Percentiles rank a stretch among this genome's conserved stretches.
These are phyloP conservation scores for Pogonocherus hispidulus DNA, from an alignment of 2,888 invertebrate genomes.

Conservation along the genomic window DNA sequence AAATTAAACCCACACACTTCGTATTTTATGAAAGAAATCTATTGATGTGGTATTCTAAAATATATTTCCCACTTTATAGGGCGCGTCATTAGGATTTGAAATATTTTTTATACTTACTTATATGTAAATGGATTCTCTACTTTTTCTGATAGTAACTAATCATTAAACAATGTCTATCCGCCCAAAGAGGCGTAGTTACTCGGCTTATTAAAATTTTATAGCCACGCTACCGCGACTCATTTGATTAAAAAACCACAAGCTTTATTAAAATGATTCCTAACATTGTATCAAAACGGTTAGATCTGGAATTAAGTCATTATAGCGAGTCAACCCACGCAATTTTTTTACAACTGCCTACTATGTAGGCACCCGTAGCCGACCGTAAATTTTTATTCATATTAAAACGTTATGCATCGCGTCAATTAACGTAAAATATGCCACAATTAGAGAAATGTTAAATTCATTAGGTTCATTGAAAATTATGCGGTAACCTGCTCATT, in stretches of 20 bases:
- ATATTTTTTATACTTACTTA: no score
- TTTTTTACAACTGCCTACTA: background rate
- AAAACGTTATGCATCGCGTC: conserved; percentile 35
- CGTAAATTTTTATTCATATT: conserved; percentile 40
- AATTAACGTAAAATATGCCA: conserved; percentile 35
- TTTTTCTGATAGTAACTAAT: no score
- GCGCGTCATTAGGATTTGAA: no score
- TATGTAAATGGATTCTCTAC: no score
- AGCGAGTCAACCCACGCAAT: background rate
- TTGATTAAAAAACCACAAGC: background rate
- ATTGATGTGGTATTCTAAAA: no score
- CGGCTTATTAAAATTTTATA: background rate
- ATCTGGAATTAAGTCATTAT: conserved; percentile 4
- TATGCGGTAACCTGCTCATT: conserved; percentile 8
- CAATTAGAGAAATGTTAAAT: conserved; percentile 17
- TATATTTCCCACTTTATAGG: no score
- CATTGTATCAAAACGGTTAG: conserved; percentile 1
- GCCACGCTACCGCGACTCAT: background rate
- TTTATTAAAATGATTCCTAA: background rate
- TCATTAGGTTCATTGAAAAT: conserved; percentile 5
- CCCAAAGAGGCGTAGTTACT: no score
- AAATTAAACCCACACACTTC: no score
- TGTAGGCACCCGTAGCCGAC: conserved; percentile 44
- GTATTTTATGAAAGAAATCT: no score
- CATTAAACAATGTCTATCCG: no score